These are phyloP conservation scores for Spilarctia lutea DNA, from an alignment of 2,888 invertebrate species.

Conservation along the genomic window DNA sequence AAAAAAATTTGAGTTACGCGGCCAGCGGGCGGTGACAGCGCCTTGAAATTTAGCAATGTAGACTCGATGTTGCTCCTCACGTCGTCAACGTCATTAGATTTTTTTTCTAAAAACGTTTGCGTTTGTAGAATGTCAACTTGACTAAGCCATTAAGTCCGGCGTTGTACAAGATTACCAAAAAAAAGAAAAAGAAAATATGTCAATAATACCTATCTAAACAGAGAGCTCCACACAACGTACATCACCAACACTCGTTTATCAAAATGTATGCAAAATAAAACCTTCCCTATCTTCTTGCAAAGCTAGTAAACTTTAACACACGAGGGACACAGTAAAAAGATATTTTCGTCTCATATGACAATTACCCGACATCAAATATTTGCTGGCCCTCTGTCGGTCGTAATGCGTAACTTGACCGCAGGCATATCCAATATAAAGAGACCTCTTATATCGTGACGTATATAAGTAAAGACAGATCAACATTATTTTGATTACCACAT, in stretches of 20 bases:
- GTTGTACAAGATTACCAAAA: too few relatives aligned
- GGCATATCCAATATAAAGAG: constrained; percentile 35
- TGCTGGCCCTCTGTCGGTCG: constrained; percentile 80
- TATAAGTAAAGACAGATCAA: constrained; percentile 38
- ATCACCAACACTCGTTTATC: not conserved
- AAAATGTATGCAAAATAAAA: constrained; percentile 12
- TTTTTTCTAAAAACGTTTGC: too few relatives aligned
- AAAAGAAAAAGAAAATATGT: too few relatives aligned
- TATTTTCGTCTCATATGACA: constrained; percentile 74
- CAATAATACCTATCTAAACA: too few relatives aligned
- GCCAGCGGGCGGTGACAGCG: too few relatives aligned
- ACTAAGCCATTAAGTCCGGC: too few relatives aligned
- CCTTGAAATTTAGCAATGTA: too few relatives aligned
- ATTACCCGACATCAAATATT: constrained; percentile 83
- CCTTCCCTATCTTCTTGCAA: constrained; percentile 34
- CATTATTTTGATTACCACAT: constrained; percentile 56
- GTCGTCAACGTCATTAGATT: too few relatives aligned
- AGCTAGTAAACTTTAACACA: constrained; percentile 46
- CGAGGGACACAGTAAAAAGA: constrained; percentile 58
- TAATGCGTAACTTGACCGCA: constrained; percentile 78
- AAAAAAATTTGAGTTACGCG: too few relatives aligned
- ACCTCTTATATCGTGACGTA: constrained; percentile 23
- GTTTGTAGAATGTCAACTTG: too few relatives aligned
- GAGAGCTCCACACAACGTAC: not conserved
- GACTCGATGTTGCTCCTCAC: too few relatives aligned